Percentiles rank a stretch among this genome's conserved stretches.
These are phyloP conservation scores for Apodemia duryi DNA, from an alignment of 2,888 invertebrate genomes.

Conservation along the genomic window DNA sequence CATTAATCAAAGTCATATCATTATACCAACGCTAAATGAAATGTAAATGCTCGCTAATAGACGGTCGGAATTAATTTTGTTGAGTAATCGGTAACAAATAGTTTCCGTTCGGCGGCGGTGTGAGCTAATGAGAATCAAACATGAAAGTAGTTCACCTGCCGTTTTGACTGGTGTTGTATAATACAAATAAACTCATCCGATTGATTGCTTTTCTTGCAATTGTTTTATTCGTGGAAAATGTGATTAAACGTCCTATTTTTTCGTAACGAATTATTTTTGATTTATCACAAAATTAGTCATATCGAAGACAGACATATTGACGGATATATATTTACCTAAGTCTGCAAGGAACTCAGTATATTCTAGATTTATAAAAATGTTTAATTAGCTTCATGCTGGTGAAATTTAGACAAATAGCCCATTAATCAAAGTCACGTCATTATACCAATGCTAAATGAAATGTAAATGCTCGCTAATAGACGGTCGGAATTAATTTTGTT, in stretches of 20 bases:
- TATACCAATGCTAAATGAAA: constrained; percentile 27
- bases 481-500: constrained; percentile 30
- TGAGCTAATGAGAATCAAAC: constrained; percentile 26
- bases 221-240: not conserved
- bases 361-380: no score
- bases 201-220: not conserved
- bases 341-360: no score
- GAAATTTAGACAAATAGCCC: no score
- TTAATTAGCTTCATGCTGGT: no score
- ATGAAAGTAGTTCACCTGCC: constrained; percentile 20
- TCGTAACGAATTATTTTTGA: no score
- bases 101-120: constrained; percentile 31
- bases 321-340: no score
- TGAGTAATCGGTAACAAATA: constrained; percentile 33
- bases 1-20: not conserved
- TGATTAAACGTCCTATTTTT: not conserved
- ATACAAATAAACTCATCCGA: not conserved
- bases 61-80: constrained; percentile 30
- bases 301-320: no score
- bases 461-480: constrained; percentile 28
- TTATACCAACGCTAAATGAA: constrained; percentile 26
- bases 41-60: constrained; percentile 28
- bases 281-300: no score
- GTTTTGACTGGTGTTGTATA: not conserved
- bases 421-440: not conserved